These are phyloP conservation scores for Neodon shergylaensis DNA, from an alignment of 2,113 vertebrate species.

Conservation along the genomic window DNA sequence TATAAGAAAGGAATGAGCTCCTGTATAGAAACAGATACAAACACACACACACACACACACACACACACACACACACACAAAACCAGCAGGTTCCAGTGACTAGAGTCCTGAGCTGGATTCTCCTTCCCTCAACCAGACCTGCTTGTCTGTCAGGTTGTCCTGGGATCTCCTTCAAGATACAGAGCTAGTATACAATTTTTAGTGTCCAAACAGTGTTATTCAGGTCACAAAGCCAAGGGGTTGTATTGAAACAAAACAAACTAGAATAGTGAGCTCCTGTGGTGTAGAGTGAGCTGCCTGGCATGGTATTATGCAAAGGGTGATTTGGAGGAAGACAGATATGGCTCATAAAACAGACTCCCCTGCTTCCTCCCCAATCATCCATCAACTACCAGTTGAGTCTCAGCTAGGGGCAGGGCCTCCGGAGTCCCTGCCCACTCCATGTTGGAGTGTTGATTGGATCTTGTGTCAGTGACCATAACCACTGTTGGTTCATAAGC, in stretches of 20 bases:
- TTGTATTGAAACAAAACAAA: not conserved
- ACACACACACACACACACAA: too few species aligned
- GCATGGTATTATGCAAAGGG: rapidly evolving
- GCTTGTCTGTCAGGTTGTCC: not conserved
- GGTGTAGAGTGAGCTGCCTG: rapidly evolving
- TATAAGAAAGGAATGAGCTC: not conserved
- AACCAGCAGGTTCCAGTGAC: rapidly evolving
- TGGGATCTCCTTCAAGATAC: not conserved
- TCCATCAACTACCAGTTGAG: not conserved
- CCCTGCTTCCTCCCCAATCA: not conserved
- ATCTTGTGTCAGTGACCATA: not conserved
- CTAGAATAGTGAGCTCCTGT: rapidly evolving
- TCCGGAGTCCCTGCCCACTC: too few species aligned
- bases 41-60: not conserved
- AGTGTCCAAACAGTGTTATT: not conserved
- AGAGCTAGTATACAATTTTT: not conserved
- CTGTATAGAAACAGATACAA: not conserved
- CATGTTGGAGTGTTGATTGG: too few species aligned
- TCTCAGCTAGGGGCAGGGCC: not conserved
- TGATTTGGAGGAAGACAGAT: not conserved
- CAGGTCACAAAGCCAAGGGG: not conserved
- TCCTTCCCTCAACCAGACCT: rapidly evolving
- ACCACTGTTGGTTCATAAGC: not conserved
- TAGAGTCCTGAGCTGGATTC: rapidly evolving
- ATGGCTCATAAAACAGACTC: not conserved